Conservation (phyloP, 2,797 vertebrate genomes). For the Sebastes jordani region DNA sequence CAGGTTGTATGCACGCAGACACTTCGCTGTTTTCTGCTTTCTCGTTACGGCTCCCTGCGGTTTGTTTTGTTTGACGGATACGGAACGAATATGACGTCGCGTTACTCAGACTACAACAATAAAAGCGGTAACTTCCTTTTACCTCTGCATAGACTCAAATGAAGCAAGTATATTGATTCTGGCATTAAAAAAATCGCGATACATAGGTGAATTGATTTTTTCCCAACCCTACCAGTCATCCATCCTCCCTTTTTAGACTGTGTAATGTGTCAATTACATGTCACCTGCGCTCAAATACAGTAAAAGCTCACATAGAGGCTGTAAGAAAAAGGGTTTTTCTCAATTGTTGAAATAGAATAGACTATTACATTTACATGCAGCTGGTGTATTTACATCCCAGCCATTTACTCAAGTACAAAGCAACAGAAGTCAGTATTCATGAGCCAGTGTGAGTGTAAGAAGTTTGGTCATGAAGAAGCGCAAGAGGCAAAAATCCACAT, state of each 20-base stretch:
- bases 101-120: no score
- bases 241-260: background rate
- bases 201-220: no score
- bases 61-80: no score
- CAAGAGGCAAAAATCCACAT: slow-evolving; percentile 9
- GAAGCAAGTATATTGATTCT: no score
- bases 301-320: background rate
- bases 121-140: no score
- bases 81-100: no score
- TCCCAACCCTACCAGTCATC: background rate
- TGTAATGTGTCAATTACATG: background rate
- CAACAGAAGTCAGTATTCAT: background rate
- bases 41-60: no score
- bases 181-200: no score
- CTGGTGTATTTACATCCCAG: background rate
- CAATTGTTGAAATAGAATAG: background rate
- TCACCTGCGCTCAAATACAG: background rate
- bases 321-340: background rate
- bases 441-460: background rate
- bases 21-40: no score
- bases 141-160: no score
- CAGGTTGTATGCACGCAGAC: no score
- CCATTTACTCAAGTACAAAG: background rate
- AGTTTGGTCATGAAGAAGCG: background rate
- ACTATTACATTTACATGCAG: background rate